These are phyloP conservation scores for Pipistrellus kuhlii DNA, from an alignment of 2,797 vertebrate species.

Conservation along the genomic window DNA sequence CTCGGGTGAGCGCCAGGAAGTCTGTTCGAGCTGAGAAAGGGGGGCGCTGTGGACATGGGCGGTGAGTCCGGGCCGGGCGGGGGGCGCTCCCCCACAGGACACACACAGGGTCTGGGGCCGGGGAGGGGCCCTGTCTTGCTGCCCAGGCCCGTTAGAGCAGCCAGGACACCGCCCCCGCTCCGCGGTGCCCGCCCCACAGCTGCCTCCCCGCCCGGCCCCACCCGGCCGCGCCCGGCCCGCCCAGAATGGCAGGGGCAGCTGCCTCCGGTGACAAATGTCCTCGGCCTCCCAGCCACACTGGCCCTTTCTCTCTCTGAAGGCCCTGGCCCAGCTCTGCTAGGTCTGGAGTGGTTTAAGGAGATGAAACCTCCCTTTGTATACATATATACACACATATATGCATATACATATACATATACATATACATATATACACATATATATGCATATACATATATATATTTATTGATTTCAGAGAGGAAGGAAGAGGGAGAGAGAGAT, in stretches of 20 bases:
- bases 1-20: no score
- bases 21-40: not conserved
- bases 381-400: no score
- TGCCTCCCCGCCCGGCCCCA: conserved; percentile 74
- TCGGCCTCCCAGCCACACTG: not conserved
- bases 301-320: not conserved
- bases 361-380: no score
- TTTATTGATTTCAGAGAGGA: no score
- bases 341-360: not conserved
- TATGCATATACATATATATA: no score
- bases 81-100: no score
- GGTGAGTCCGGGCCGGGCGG: no score
- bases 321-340: rapidly evolving
- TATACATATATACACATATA: no score
- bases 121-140: no score
- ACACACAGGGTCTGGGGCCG: not conserved
- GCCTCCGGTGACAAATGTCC: conserved; percentile 77
- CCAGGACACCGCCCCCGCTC: not conserved
- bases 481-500: no score
- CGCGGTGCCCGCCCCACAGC: conserved; percentile 74
- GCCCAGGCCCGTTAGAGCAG: not conserved
- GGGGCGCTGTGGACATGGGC: not conserved
- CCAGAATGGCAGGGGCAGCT: conserved; percentile 74
- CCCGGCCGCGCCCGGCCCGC: not conserved
- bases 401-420: no score